A percentile compares a stretch with the other conserved stretches of the same genome.
phyloP scores from a whole-genome alignment of 2,113 vertebrate species.

The Xenus cinereus region DNA sequence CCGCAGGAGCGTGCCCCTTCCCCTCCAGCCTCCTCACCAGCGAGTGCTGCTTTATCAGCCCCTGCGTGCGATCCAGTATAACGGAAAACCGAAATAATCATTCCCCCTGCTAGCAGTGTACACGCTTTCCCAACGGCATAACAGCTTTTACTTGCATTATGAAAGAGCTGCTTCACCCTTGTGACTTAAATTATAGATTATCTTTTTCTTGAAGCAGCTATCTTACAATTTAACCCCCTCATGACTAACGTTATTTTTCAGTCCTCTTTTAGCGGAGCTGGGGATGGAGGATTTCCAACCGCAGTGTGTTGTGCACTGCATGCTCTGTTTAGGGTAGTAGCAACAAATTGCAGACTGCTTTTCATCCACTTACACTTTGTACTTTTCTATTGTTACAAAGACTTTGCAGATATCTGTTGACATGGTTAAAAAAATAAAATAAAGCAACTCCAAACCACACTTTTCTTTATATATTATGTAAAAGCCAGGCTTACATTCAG shows the following conservation, averaged over 20 bases:
- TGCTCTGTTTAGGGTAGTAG: rapidly evolving
- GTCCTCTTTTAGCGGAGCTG: neutral
- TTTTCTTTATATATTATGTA: neutral
- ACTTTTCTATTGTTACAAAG: neutral
- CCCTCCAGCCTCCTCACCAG: neutral
- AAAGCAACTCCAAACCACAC: neutral
- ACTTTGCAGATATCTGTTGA: neutral
- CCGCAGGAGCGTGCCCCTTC: neutral
- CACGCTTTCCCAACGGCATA: neutral
- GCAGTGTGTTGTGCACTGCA: neutral
- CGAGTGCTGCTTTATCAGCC: neutral
- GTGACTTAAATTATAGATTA: slow-evolving; percentile 53
- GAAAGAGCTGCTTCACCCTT: slow-evolving; percentile 19
- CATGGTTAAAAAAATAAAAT: neutral
- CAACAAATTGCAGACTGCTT: neutral
- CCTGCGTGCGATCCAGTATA: neutral
- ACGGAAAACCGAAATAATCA: neutral
- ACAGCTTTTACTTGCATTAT: slow-evolving; percentile 38
- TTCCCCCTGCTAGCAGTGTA: neutral
- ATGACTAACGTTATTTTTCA: rapidly evolving
- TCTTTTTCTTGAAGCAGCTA: neutral
- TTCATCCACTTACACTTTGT: neutral
- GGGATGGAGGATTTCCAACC: neutral
- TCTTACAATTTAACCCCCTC: slow-evolving; percentile 12
- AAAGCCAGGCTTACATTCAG: neutral